A percentile compares a stretch with the other conserved stretches of the same genome.
Evolutionary conservation across 2,888 invertebrate genomes (phyloP).

Genomic region (Zygaena filipendulae): DNA sequence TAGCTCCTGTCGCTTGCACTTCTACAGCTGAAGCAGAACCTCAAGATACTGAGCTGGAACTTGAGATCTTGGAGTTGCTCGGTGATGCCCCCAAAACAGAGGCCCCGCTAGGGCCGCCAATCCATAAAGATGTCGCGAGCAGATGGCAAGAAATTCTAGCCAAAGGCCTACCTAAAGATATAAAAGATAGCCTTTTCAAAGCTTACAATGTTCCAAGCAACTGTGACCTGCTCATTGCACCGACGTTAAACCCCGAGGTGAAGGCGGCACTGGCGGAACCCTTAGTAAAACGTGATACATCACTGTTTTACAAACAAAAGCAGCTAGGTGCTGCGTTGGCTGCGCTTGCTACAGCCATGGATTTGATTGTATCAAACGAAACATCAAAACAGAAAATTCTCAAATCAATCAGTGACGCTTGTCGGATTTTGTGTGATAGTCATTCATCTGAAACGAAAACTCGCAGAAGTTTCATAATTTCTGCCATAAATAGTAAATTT

Average conservation of each 20-base stretch:
- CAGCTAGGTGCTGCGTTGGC: slow-evolving; percentile 6
- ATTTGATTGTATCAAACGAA: slow-evolving; percentile 1
- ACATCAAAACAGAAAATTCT: neutral
- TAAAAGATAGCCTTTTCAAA: slow-evolving; percentile 3
- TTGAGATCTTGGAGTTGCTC: neutral
- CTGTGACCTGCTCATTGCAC: slow-evolving; percentile 5
- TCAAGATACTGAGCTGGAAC: too few relatives aligned
- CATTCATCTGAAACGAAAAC: neutral
- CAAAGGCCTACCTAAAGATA: slow-evolving; percentile 7
- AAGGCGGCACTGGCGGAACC: slow-evolving; percentile 6
- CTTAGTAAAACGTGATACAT: slow-evolving; percentile 4
- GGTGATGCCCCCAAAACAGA: slow-evolving; percentile 8
- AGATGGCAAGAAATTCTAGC: slow-evolving; percentile 5
- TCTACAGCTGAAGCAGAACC: too few relatives aligned
- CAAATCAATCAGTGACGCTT: neutral
- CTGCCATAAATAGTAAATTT: neutral
- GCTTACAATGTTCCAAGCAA: slow-evolving; percentile 8
- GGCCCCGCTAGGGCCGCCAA: neutral
- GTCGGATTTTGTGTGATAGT: neutral
- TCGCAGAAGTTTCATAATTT: neutral
- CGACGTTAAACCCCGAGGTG: slow-evolving; percentile 9
- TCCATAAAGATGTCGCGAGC: slow-evolving; percentile 7
- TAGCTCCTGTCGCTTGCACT: too few relatives aligned
- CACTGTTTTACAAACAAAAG: slow-evolving; percentile 4
- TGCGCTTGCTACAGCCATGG: slow-evolving; percentile 5